phyloP scores from a whole-genome alignment of 2,797 vertebrate species.

The Octomys mimax region DNA sequence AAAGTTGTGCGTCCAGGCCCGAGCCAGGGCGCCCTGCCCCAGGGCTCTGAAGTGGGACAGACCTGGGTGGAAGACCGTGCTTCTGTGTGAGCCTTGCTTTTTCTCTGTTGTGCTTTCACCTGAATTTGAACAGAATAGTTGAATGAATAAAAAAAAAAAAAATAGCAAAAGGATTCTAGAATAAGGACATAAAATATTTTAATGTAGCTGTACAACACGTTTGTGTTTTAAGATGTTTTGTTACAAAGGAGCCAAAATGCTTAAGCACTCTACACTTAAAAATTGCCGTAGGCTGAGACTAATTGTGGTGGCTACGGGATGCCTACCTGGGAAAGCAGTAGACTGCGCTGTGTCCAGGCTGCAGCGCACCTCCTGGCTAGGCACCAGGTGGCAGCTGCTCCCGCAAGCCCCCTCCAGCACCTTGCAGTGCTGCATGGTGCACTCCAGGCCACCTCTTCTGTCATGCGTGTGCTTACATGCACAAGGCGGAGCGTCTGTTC shows the following conservation, averaged over 20 bases:
- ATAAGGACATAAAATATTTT: background rate
- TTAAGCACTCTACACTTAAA: background rate
- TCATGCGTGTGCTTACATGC: background rate
- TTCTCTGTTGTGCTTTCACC: background rate
- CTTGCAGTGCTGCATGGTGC: no score
- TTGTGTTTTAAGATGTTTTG: background rate
- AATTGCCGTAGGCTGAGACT: background rate
- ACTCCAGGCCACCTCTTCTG: background rate
- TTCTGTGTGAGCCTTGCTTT: background rate
- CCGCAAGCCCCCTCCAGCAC: no score
- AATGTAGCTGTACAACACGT: background rate
- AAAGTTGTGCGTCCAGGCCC: background rate
- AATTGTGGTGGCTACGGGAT: no score
- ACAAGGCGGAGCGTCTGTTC: accelerated
- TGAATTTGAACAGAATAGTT: background rate
- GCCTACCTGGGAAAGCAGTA: no score
- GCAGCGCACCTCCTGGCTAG: no score
- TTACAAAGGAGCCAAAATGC: background rate
- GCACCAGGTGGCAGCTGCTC: no score
- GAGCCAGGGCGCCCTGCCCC: background rate
- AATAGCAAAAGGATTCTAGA: background rate
- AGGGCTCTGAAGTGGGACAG: background rate
- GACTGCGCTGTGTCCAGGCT: no score
- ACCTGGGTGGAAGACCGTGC: background rate
- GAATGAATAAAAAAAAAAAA: background rate